Evolutionary conservation across 1,140 invertebrate species (phyloP).

Genomic region (Anastrepha obliqua): DNA sequence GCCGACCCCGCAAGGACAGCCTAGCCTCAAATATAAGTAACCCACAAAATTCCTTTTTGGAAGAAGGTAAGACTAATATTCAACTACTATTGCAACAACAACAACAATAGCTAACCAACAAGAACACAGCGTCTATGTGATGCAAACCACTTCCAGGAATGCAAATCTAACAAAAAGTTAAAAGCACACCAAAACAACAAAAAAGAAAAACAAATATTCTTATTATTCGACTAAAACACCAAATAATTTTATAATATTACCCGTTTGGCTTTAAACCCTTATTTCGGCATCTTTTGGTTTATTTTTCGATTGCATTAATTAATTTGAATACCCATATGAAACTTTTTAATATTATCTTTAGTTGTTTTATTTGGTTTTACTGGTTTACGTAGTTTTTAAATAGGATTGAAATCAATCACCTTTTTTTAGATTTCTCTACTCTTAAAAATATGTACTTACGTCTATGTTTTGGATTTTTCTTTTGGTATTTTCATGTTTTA

Average conservation of each 20-base stretch:
- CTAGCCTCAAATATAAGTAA: conserved; percentile 73
- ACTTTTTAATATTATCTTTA: background rate
- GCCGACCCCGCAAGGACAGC: conserved; percentile 77
- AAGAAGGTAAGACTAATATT: conserved; percentile 77
- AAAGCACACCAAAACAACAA: conserved; percentile 9
- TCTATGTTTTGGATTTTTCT: background rate
- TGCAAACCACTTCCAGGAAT: background rate
- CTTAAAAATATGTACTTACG: background rate
- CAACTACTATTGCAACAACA: conserved; percentile 40
- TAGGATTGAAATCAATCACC: background rate
- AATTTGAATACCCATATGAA: background rate
- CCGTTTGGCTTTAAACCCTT: conserved; percentile 36
- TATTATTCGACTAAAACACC: conserved; percentile 25
- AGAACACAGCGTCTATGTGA: background rate
- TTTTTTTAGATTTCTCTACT: background rate
- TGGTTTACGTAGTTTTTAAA: conserved; percentile 23
- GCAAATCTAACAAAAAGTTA: conserved; percentile 39
- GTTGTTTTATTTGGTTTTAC: conserved; percentile 21
- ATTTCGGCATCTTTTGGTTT: conserved; percentile 22
- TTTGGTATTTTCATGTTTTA: conserved; percentile 5
- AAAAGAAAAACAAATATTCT: background rate
- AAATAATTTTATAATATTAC: conserved; percentile 2
- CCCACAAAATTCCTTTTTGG: conserved; percentile 75
- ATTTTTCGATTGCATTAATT: conserved; percentile 34
- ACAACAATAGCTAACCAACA: conserved; percentile 47